phyloP scores from a whole-genome alignment of 2,113 vertebrate species.

The Amphilophus citrinellus region DNA sequence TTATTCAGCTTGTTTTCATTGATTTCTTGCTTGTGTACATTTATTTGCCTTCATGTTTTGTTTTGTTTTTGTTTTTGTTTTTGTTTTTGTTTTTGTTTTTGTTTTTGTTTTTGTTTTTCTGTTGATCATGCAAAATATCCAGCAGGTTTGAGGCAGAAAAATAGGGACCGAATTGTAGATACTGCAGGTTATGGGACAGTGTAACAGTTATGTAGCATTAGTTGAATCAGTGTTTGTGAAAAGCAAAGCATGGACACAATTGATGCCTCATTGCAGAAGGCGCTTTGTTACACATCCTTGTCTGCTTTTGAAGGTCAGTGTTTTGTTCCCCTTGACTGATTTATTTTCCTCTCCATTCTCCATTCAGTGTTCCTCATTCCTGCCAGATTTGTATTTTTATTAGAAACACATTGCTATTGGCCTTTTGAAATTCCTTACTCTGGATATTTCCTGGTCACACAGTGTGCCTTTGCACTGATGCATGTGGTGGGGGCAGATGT shows the following conservation, averaged over 20 bases:
- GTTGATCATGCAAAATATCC: too few species aligned
- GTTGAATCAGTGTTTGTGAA: not conserved
- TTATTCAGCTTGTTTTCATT: too few species aligned
- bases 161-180: too few species aligned
- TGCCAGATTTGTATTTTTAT: constrained; percentile 20
- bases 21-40: too few species aligned
- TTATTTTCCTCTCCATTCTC: not conserved
- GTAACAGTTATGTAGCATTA: constrained; percentile 14
- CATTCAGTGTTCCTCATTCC: not conserved
- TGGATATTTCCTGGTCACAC: constrained; percentile 19
- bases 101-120: too few species aligned
- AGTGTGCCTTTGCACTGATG: not conserved
- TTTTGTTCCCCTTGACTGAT: constrained; percentile 17
- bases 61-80: too few species aligned
- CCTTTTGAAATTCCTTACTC: constrained; percentile 36
- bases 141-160: too few species aligned
- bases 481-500: not conserved
- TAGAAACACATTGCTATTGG: constrained; percentile 29
- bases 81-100: too few species aligned
- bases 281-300: constrained; percentile 4
- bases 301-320: constrained; percentile 36
- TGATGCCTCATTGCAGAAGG: not conserved
- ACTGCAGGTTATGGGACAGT: not conserved
- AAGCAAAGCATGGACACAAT: constrained; percentile 16
- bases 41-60: too few species aligned